Evolutionary conservation across 1,140 invertebrate genomes (phyloP), one percentile per base, ranked within the genome.

Genomic region (Tribolium castaneum): DNA sequence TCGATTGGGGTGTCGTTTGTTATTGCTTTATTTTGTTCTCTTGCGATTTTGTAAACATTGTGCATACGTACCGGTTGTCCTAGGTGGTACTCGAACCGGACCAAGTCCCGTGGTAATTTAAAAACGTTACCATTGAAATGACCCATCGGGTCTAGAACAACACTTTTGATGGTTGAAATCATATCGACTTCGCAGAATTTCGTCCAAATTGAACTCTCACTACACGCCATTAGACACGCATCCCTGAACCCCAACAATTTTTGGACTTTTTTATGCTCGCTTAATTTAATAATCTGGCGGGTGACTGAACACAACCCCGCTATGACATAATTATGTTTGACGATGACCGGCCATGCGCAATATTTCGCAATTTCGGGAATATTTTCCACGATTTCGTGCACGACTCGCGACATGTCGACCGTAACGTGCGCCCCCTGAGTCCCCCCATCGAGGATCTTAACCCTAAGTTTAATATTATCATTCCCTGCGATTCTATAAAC

Each of bases 131-230:
- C 30, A 12, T 78, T 13, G 34, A 78, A 59, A 77, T 76, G 78
- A 25, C 79, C 14, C 19, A 77, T 78, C 6, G 49, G 77, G 12
- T 66, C 30, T 13, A 35, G 2, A 56, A 78, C 82, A 71, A 84
- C 35, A 62, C 85, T 77, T 78, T 89, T 89, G 0, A 93, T 84
- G 6, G 90, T 90, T 14, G 87, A 85, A 34, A 93, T 88, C 10
- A 96, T 87, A 85, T 97, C 94, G 13, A 96, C 89, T 89, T 98
- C 97, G 89, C 96, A 98, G 85, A 97, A 97, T 82, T 93, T 94
- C 0, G 96, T 98, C 96, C 96, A 98, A 22, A 94, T 89, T 5
- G 96, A 97, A 1, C 92, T 90, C 88, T 97, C 95, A 10, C 94
- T 93, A 80, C 94, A 95, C 6, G 95, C 93, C 78, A 93, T 88